Conservation (phyloP, 2,888 invertebrate species). For the Biston betularia region DNA sequence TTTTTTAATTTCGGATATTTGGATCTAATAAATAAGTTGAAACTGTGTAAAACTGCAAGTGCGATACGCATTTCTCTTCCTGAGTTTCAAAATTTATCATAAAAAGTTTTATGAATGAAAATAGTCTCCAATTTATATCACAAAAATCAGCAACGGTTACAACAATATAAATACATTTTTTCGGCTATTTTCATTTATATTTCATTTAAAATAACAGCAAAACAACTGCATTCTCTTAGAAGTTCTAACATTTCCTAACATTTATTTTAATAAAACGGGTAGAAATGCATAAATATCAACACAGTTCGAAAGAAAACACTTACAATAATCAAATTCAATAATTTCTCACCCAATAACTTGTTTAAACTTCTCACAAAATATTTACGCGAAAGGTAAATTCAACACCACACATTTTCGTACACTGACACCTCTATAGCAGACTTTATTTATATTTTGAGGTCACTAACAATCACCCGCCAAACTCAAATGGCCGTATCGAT, state of each 20-base stretch:
- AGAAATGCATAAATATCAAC: conserved; percentile 1
- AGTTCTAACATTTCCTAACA: background rate
- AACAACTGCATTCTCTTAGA: background rate
- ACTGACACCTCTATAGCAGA: background rate
- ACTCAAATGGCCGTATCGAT: background rate
- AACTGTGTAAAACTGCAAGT: too few species aligned
- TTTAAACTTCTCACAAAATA: conserved; percentile 10
- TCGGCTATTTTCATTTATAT: background rate
- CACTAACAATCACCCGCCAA: conserved; percentile 9
- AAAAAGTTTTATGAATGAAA: background rate
- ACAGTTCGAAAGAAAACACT: conserved; percentile 9
- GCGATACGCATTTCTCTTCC: too few species aligned
- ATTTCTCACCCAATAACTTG: conserved; percentile 2
- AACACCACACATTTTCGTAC: background rate
- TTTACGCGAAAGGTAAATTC: conserved; percentile 6
- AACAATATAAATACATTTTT: background rate
- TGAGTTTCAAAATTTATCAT: too few species aligned
- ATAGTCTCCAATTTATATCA: background rate
- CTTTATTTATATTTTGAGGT: background rate
- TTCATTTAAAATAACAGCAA: background rate
- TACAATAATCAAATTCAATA: conserved; percentile 6
- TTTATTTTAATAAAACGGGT: background rate
- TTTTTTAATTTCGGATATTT: too few species aligned
- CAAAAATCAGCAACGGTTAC: background rate
- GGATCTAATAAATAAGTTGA: too few species aligned